Percentiles rank a stretch among this genome's conserved stretches.
These are phyloP conservation scores for Brachionus rubens DNA, from an alignment of 1,140 invertebrate genomes.

Conservation along the genomic window DNA sequence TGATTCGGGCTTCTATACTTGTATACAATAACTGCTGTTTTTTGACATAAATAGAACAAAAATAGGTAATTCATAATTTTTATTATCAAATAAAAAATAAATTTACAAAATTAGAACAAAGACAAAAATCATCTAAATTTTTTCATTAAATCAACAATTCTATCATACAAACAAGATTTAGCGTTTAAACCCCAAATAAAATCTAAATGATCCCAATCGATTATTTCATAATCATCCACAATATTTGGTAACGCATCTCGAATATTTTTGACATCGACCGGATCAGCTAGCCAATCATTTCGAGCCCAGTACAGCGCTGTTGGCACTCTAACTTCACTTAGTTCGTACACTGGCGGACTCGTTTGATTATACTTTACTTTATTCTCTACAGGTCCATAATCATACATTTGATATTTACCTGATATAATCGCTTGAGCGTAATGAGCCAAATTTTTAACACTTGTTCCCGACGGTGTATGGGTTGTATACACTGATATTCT, in stretches of 20 bases:
- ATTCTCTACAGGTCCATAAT: constrained; percentile 65
- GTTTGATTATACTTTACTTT: constrained; percentile 66
- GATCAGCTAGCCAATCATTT: constrained; percentile 70
- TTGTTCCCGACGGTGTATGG: constrained; percentile 78
- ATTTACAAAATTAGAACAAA: no score
- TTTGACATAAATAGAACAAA: no score
- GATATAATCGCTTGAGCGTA: constrained; percentile 56
- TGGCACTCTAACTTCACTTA: constrained; percentile 66
- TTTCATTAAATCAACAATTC: constrained; percentile 31
- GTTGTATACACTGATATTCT: constrained; percentile 67
- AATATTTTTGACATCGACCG: constrained; percentile 66
- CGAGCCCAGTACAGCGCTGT: constrained; percentile 68
- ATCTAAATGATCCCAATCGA: constrained; percentile 56
- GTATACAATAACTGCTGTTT: no score
- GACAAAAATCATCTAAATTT: neutral
- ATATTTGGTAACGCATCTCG: constrained; percentile 51
- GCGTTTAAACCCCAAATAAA: constrained; percentile 57
- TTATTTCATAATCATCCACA: constrained; percentile 48
- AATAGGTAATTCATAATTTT: no score
- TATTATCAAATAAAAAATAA: no score
- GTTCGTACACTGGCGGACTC: constrained; percentile 68
- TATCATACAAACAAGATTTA: constrained; percentile 50
- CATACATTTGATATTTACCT: constrained; percentile 63
- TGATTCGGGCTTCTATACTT: no score
- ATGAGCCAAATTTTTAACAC: constrained; percentile 71